phyloP scores from a whole-genome alignment of 2,888 invertebrate genomes.

The Ectemnius continuus region DNA sequence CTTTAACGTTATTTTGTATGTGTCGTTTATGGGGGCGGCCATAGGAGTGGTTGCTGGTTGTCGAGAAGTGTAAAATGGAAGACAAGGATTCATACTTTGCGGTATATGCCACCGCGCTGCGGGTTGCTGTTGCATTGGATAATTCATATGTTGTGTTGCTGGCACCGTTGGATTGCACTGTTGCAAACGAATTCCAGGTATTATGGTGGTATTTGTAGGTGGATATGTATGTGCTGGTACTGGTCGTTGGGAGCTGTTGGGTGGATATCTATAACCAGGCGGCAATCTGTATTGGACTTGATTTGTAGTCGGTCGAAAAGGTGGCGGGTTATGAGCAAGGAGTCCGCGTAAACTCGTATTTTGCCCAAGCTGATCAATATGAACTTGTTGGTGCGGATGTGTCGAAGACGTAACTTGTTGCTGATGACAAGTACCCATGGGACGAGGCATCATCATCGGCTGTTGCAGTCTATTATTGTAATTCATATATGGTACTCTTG shows the following conservation, averaged over 20 bases:
- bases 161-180: slow-evolving; percentile 64
- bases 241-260: slow-evolving; percentile 61
- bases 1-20: slow-evolving; percentile 86
- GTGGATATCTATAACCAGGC: slow-evolving; percentile 69
- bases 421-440: slow-evolving; percentile 71
- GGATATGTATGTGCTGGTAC: slow-evolving; percentile 69
- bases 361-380: slow-evolving; percentile 70
- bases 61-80: slow-evolving; percentile 60
- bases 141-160: slow-evolving; percentile 63
- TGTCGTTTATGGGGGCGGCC: slow-evolving; percentile 76
- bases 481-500: slow-evolving; percentile 68
- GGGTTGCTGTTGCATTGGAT: slow-evolving; percentile 75
- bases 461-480: slow-evolving; percentile 74
- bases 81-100: slow-evolving; percentile 78
- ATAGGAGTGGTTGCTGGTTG: slow-evolving; percentile 54
- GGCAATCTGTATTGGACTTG: slow-evolving; percentile 71
- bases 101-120: slow-evolving; percentile 87
- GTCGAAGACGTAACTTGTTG: slow-evolving; percentile 81
- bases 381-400: slow-evolving; percentile 80
- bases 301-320: slow-evolving; percentile 68
- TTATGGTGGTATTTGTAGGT: slow-evolving; percentile 64
- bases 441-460: slow-evolving; percentile 70
- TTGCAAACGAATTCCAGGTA: slow-evolving; percentile 68
- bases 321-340: slow-evolving; percentile 71
- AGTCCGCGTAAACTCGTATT: slow-evolving; percentile 66